These are phyloP conservation scores for Cynoglossus semilaevis DNA, from an alignment of 2,113 vertebrate species.

Conservation along the genomic window DNA sequence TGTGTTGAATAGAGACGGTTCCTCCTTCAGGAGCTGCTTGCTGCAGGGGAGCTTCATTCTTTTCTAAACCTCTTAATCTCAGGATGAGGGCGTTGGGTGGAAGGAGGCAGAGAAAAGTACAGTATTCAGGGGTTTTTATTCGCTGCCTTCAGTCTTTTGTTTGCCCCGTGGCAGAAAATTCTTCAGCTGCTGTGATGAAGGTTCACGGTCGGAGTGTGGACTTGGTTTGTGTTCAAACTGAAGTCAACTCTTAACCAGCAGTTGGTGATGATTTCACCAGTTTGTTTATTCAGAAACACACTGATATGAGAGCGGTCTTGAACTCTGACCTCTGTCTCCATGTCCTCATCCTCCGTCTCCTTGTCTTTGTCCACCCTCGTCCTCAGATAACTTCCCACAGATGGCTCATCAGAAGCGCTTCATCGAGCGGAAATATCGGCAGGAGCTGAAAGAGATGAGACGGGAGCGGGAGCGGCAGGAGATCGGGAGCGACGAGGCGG, in stretches of 20 bases:
- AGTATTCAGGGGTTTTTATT: slow-evolving; percentile 42
- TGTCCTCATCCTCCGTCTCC: slow-evolving; percentile 12
- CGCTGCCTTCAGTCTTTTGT: slow-evolving; percentile 42
- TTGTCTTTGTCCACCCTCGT: slow-evolving; percentile 45
- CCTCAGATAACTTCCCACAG: slow-evolving; percentile 99
- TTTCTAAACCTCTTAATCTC: slow-evolving; percentile 63
- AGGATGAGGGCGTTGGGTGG: slow-evolving; percentile 44
- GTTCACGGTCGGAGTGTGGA: slow-evolving; percentile 25
- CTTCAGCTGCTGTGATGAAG: slow-evolving; percentile 12
- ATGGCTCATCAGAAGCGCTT: slow-evolving; percentile 99
- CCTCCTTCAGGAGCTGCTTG: slow-evolving; percentile 30
- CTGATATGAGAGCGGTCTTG: no score
- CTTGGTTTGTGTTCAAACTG: slow-evolving; percentile 5
- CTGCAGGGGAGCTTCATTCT: slow-evolving; percentile 42
- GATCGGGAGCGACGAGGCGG: slow-evolving; percentile 85
- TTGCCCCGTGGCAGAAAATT: slow-evolving; percentile 52
- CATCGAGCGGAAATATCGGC: slow-evolving; percentile 98
- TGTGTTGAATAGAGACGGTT: slow-evolving; percentile 49
- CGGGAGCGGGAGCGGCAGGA: slow-evolving; percentile 94
- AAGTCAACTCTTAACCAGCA: no score
- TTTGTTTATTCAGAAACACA: no score
- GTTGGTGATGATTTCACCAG: no score
- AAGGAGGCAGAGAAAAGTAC: slow-evolving; percentile 44
- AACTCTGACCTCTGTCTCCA: slow-evolving; percentile 25
- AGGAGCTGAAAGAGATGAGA: slow-evolving; percentile 99